These are phyloP conservation scores for Zeus faber DNA, from an alignment of 2,113 vertebrate species.

Conservation along the genomic window DNA sequence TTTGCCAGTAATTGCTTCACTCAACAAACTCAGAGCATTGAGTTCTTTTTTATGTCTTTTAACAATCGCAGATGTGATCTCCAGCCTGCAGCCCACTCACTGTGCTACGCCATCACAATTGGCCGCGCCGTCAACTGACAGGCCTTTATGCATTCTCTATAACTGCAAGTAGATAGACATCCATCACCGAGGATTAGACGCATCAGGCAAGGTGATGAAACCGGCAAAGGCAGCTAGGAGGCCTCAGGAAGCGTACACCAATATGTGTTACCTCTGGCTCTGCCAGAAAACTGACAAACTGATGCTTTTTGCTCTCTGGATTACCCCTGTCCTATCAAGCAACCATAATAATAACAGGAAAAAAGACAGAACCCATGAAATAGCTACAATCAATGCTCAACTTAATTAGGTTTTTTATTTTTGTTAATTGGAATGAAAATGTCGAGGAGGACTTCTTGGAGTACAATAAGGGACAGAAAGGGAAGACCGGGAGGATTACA, in stretches of 20 bases:
- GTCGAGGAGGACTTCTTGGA: too few relatives aligned
- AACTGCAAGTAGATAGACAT: background rate
- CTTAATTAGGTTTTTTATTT: too few relatives aligned
- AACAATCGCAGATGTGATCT: background rate
- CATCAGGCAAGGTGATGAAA: background rate
- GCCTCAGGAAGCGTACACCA: background rate
- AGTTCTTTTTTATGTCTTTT: background rate
- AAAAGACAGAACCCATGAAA: too few relatives aligned
- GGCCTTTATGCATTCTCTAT: too few relatives aligned
- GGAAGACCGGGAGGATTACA: too few relatives aligned
- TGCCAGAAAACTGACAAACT: slow-evolving; percentile 2
- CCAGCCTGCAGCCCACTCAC: too few relatives aligned
- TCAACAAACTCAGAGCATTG: background rate
- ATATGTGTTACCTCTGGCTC: background rate
- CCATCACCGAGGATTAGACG: background rate
- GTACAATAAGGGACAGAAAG: too few relatives aligned
- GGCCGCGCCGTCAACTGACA: background rate
- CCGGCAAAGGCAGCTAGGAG: background rate
- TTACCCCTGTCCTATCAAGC: background rate
- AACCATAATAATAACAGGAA: too few relatives aligned
- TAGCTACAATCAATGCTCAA: too few relatives aligned
- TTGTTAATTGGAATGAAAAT: too few relatives aligned
- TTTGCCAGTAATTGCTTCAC: background rate
- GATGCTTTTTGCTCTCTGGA: background rate
- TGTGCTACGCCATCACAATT: background rate